Base-by-base conservation (phyloP, 1,140 invertebrate genomes). In the Microplitis demolitor region DNA sequence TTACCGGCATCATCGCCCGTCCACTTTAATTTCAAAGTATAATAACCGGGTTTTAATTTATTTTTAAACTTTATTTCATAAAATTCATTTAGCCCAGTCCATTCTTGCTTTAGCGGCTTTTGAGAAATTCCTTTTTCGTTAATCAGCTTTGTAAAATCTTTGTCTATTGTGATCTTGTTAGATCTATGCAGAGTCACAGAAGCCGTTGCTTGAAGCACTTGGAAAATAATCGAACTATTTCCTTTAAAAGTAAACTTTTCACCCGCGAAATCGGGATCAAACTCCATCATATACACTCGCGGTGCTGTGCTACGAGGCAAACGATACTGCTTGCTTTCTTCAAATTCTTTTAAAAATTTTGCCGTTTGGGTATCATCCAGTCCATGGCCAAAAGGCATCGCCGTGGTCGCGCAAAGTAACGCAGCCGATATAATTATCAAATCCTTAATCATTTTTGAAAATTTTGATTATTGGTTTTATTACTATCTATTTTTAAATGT, bases 231-330 rank as follows among this genome's bases (percentile, higher is more conserved):
- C 11, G 2, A 50, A 4, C 66, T 63, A 11, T 71, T 66, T 13
- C 76, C 77, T 8, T 60, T 53, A 35, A 77, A 78, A 13, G 76
- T 76, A 14, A 78, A 78, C 24, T 60, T 14, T 35, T 35, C 39
- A 5, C 69, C 66, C 4, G 34, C 66, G 51, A 77, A 70, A 35
- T 74, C 58, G 8, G 75, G 75, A n/a, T 69, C 71, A 1, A 78
- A 50, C 1, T 56, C 51, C 14, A 78, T 70, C 4, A 14, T 70
- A 33, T 78, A 78, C 0, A 62, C 16, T 39, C 45, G 45, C n/a
- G 76, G 74, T 9, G 56, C 34, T 45, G 72, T 71, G 31, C 69
- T 73, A 16, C 69, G 66, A n/a, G 74, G 74, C 11, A 76, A 60
- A 62, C 74, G 74, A 56, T 73, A 76, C 6, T 56, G n/a, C 4